These are phyloP conservation scores for Liparis tanakae DNA, from an alignment of 2,797 vertebrate genomes.

Conservation along the genomic window DNA sequence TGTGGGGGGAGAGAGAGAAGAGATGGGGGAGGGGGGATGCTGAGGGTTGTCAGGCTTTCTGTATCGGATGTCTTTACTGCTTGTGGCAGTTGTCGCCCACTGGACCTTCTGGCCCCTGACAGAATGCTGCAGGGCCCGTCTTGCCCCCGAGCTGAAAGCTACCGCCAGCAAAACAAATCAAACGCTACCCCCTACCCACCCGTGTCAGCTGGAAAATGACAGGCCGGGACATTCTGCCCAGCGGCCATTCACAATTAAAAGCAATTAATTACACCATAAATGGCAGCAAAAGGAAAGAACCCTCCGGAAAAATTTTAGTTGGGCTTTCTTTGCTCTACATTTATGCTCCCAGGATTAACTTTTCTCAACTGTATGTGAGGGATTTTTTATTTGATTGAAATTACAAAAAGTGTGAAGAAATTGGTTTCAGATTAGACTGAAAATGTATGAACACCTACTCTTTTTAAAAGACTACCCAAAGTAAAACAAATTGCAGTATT, in stretches of 20 bases:
- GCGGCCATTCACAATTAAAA: constrained; percentile 83
- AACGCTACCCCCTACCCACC: constrained; percentile 39
- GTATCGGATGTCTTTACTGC: constrained; percentile 69
- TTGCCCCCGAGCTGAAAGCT: constrained; percentile 74
- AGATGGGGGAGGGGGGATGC: neutral
- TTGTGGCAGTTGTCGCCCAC: constrained; percentile 73
- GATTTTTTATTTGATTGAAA: constrained; percentile 44
- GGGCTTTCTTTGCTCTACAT: constrained; percentile 41
- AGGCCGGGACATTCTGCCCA: constrained; percentile 78
- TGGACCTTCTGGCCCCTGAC: constrained; percentile 71
- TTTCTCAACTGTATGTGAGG: constrained; percentile 38
- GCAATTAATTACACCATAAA: constrained; percentile 76
- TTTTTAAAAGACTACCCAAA: constrained; percentile 1
- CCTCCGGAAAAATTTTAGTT: constrained; percentile 63
- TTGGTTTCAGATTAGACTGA: constrained; percentile 23
- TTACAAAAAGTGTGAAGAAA: constrained; percentile 35
- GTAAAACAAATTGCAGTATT: constrained; percentile 1
- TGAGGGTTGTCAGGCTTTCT: constrained; percentile 62
- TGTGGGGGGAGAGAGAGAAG: too few species aligned
- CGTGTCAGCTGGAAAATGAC: constrained; percentile 75
- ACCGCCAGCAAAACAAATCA: constrained; percentile 73
- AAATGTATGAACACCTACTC: constrained; percentile 2
- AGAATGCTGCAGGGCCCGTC: constrained; percentile 75
- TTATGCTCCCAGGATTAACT: constrained; percentile 32
- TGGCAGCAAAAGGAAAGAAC: constrained; percentile 65